These are phyloP conservation scores for Incurvaria masculella DNA, from an alignment of 2,888 invertebrate genomes.

Conservation along the genomic window DNA sequence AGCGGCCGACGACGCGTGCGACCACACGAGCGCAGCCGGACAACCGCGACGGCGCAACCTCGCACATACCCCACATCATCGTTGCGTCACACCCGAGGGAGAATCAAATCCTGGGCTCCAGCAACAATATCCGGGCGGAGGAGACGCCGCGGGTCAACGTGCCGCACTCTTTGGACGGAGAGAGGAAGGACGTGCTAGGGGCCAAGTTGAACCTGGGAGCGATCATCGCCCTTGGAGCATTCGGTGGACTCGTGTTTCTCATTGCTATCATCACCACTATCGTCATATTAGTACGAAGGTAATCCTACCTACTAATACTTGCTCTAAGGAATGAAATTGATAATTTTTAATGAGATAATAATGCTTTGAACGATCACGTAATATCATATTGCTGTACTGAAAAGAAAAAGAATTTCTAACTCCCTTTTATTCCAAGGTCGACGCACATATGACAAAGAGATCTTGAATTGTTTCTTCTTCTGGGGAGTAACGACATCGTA, in stretches of 20 bases:
- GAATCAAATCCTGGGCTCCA: slow-evolving; percentile 60
- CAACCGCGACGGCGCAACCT: slow-evolving; percentile 39
- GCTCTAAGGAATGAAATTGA: too few relatives aligned
- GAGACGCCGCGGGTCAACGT: slow-evolving; percentile 66
- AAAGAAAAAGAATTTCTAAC: too few relatives aligned
- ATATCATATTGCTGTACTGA: too few relatives aligned
- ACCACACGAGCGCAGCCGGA: slow-evolving; percentile 33
- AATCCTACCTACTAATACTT: slow-evolving; percentile 30
- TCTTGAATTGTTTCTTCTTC: too few relatives aligned
- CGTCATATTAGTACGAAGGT: slow-evolving; percentile 86
- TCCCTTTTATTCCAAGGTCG: too few relatives aligned
- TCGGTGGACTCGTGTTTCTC: slow-evolving; percentile 87
- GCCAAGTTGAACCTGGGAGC: slow-evolving; percentile 81
- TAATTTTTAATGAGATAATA: too few relatives aligned
- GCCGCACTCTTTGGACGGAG: slow-evolving; percentile 63
- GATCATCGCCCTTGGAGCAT: slow-evolving; percentile 84
- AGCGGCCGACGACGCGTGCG: slow-evolving; percentile 31
- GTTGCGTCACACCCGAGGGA: slow-evolving; percentile 73
- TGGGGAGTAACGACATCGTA: too few relatives aligned
- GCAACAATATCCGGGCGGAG: slow-evolving; percentile 60
- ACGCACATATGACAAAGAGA: too few relatives aligned
- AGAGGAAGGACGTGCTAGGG: slow-evolving; percentile 54
- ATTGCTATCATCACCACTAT: slow-evolving; percentile 87
- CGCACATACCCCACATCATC: slow-evolving; percentile 55
- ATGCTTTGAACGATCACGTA: too few relatives aligned